A percentile compares a stretch with the other conserved stretches of the same genome.
Conservation (phyloP, 2,797 vertebrate genomes). For the Rhinophrynus dorsalis region DNA sequence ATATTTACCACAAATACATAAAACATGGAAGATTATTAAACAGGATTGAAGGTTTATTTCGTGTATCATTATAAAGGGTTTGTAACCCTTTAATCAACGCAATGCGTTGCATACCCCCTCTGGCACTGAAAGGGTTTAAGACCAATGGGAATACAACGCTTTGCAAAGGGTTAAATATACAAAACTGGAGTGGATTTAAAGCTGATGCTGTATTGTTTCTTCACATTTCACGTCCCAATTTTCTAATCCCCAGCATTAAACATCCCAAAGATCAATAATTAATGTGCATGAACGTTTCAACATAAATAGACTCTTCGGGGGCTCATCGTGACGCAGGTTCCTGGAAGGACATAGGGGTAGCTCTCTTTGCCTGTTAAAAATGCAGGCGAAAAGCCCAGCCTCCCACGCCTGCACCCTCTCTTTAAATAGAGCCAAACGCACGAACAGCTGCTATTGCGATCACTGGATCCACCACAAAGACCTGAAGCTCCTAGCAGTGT, state of each 20-base stretch:
- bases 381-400: slow-evolving; percentile 24
- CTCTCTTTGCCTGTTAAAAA: slow-evolving; percentile 8
- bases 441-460: slow-evolving; percentile 4
- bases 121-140: no score
- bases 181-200: not conserved
- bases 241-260: not conserved
- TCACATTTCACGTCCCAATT: not conserved
- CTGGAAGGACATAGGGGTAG: slow-evolving; percentile 25
- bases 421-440: slow-evolving; percentile 27
- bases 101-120: no score
- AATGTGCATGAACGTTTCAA: not conserved
- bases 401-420: slow-evolving; percentile 15
- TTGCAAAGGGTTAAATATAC: no score
- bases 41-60: no score
- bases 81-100: no score
- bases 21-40: no score
- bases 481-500: not conserved
- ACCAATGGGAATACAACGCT: no score
- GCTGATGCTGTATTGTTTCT: no score
- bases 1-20: no score
- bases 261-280: slow-evolving; percentile 19
- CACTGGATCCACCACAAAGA: not conserved
- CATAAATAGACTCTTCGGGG: slow-evolving; percentile 23
- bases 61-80: no score
- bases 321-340: slow-evolving; percentile 35